A percentile compares a stretch with the other conserved stretches of the same genome.
phyloP scores from a whole-genome alignment of 2,113 vertebrate species.

The Diphyllodes magnificus region DNA sequence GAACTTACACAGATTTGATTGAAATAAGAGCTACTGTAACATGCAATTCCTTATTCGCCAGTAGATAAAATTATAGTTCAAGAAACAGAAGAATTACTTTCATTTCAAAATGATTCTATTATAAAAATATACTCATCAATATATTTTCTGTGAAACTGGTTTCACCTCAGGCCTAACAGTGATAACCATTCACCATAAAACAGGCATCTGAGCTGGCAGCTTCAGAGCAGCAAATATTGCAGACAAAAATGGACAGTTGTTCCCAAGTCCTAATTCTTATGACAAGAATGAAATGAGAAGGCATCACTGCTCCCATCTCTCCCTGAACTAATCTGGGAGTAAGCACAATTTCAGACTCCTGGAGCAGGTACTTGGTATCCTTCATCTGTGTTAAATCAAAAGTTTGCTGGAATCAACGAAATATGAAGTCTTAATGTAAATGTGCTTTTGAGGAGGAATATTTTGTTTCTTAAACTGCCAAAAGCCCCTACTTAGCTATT shows the following conservation, averaged over 20 bases:
- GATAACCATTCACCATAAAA: background rate
- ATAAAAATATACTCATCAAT: background rate
- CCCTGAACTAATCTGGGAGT: background rate
- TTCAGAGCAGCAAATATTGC: background rate
- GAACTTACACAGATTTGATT: background rate
- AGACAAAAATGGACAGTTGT: background rate
- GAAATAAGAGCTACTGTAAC: background rate
- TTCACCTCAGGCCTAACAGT: background rate
- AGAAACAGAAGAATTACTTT: background rate
- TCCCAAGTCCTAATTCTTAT: background rate
- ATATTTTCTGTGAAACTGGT: background rate
- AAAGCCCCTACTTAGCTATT: background rate
- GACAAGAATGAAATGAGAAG: background rate
- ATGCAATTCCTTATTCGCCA: background rate
- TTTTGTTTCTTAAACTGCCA: background rate
- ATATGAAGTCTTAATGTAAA: background rate
- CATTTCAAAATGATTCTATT: background rate
- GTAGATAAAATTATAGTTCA: background rate
- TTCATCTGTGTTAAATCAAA: background rate
- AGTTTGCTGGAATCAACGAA: background rate
- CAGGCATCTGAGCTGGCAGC: background rate
- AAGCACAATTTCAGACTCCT: background rate
- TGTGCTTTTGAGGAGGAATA: background rate
- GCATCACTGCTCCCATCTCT: background rate
- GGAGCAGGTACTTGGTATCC: background rate